A percentile compares a stretch with the other conserved stretches of the same genome.
These are phyloP conservation scores for Epicauta chinensis DNA, from an alignment of 1,140 invertebrate genomes.

Conservation along the genomic window DNA sequence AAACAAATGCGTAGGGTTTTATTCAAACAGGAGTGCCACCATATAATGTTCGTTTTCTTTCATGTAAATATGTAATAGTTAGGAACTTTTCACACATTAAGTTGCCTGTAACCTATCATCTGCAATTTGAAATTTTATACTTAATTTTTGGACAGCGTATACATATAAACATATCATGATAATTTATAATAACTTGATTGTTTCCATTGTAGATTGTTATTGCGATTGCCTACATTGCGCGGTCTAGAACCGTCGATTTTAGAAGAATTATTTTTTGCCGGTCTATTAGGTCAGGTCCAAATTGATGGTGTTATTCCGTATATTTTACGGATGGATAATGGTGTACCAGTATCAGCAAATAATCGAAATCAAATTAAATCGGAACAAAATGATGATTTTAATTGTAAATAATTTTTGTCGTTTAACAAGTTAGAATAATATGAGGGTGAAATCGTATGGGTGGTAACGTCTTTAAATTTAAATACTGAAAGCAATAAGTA, in stretches of 20 bases:
- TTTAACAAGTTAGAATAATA: too few relatives aligned
- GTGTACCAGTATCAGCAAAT: constrained; percentile 11
- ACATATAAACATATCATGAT: too few relatives aligned
- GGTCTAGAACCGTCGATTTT: constrained; percentile 71
- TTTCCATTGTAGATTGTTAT: constrained; percentile 47
- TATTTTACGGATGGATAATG: constrained; percentile 71
- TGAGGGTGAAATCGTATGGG: too few relatives aligned
- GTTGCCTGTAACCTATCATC: too few relatives aligned
- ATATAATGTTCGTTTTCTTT: neutral
- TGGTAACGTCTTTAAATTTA: too few relatives aligned
- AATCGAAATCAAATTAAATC: constrained; percentile 30
- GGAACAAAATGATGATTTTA: constrained; percentile 35
- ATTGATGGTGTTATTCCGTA: constrained; percentile 91
- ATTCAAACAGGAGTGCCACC: too few relatives aligned
- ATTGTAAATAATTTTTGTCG: constrained; percentile 37
- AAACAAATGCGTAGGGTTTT: too few relatives aligned
- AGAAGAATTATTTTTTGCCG: constrained; percentile 90
- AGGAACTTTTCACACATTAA: too few relatives aligned
- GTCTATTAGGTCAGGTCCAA: constrained; percentile 85
- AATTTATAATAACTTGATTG: too few relatives aligned
- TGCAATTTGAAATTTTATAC: too few relatives aligned
- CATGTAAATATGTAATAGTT: neutral
- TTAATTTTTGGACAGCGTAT: too few relatives aligned
- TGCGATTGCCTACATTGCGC: constrained; percentile 71
- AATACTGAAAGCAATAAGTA: too few relatives aligned